These are phyloP conservation scores for Macropis europaea DNA, from an alignment of 2,888 invertebrate species.

Conservation along the genomic window DNA sequence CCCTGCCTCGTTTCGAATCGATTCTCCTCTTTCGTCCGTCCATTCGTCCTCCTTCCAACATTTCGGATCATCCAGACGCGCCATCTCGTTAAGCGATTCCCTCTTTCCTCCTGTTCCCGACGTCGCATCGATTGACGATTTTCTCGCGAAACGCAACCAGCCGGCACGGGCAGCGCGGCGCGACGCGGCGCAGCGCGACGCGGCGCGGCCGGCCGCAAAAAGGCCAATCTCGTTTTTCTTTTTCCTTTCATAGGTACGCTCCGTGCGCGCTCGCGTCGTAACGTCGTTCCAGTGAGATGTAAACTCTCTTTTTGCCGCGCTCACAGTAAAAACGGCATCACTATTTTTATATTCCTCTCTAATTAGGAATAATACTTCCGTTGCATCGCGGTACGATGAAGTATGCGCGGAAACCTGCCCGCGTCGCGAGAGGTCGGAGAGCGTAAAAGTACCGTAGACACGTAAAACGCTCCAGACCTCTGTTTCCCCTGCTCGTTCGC, in stretches of 20 bases:
- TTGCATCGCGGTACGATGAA: slow-evolving; percentile 27
- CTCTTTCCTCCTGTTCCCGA: neutral
- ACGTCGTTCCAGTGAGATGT: slow-evolving; percentile 6
- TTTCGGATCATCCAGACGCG: no score
- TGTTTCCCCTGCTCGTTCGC: no score
- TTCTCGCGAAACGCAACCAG: neutral
- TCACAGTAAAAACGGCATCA: slow-evolving; percentile 40
- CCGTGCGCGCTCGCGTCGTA: neutral
- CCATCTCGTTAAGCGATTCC: slow-evolving; percentile 30
- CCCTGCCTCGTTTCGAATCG: slow-evolving; percentile 30
- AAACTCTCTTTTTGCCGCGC: slow-evolving; percentile 29
- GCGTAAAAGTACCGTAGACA: neutral
- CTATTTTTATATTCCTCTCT: slow-evolving; percentile 48
- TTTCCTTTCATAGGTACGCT: no score
- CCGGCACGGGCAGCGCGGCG: no score
- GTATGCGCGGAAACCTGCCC: slow-evolving; percentile 1
- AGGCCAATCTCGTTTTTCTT: no score
- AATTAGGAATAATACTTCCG: slow-evolving; percentile 58
- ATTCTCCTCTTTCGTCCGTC: slow-evolving; percentile 26
- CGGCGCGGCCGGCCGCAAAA: no score
- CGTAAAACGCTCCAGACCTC: no score
- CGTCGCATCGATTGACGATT: neutral
- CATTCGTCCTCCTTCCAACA: neutral
- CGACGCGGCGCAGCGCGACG: no score
- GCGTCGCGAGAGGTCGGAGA: neutral